Evolutionary conservation across 2,797 vertebrate species (phyloP).

Genomic region (Ctenopoma kingsleyae): DNA sequence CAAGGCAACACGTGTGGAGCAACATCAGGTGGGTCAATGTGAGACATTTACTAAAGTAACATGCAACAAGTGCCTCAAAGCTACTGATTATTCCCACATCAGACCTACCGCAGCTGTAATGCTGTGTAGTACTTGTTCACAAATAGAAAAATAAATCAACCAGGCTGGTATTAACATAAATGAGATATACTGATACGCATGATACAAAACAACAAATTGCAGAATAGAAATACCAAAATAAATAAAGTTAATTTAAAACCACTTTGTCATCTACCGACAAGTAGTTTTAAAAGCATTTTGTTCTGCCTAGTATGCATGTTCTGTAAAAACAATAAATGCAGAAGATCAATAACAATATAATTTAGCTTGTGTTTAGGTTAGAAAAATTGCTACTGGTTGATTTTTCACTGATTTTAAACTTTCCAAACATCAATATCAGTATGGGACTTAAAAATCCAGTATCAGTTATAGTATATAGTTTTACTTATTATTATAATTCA

Average conservation of each 20-base stretch:
- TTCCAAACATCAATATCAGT: not conserved
- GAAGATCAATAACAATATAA: conserved; percentile 1
- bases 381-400: not conserved
- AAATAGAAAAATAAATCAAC: not conserved
- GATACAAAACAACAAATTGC: not conserved
- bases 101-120: conserved; percentile 28
- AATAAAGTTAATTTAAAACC: not conserved
- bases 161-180: not conserved
- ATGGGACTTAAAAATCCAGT: not conserved
- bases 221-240: not conserved
- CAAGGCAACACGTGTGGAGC: conserved; percentile 14
- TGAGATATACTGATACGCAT: conserved; percentile 7
- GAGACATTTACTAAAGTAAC: conserved; percentile 39
- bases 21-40: conserved; percentile 24
- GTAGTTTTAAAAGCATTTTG: not conserved
- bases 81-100: conserved; percentile 25
- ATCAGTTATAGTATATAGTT: not conserved
- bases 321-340: not conserved
- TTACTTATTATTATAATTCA: not conserved
- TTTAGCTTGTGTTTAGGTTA: not conserved
- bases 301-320: not conserved
- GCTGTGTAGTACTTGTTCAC: conserved; percentile 42
- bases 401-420: no score
- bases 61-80: conserved; percentile 22
- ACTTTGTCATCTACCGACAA: not conserved